Conservation (phyloP, 2,888 invertebrate genomes). For the Ichneumoninae sp. region DNA sequence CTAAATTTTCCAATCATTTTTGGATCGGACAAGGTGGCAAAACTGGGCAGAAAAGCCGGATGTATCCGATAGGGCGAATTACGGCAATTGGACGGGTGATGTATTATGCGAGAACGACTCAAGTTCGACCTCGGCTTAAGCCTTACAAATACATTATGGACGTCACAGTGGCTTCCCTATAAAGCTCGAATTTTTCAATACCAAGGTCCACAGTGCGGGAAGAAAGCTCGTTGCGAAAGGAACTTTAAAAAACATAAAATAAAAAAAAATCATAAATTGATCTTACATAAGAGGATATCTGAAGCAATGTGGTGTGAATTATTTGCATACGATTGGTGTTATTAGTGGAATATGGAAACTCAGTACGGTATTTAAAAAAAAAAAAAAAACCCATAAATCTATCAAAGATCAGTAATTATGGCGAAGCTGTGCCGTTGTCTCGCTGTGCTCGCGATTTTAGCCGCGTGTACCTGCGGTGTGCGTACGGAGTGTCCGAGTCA, state of each 20-base stretch:
- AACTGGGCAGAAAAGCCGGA: no score
- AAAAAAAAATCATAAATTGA: neutral
- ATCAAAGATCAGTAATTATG: conserved; percentile 53
- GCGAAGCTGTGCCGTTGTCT: conserved; percentile 65
- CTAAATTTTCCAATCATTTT: no score
- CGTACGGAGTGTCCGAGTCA: conserved; percentile 76
- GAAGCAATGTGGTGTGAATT: neutral
- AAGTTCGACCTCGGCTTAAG: conserved; percentile 73
- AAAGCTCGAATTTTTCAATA: conserved; percentile 79
- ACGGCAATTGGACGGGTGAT: neutral
- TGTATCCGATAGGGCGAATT: no score
- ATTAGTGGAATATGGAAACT: conserved; percentile 23
- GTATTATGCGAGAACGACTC: conserved; percentile 64
- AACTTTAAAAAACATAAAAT: conserved; percentile 3
- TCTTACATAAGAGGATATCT: neutral
- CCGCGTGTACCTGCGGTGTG: conserved; percentile 80
- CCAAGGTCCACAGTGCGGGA: conserved; percentile 77
- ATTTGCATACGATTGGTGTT: conserved; percentile 16
- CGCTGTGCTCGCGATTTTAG: conserved; percentile 71
- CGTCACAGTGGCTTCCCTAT: conserved; percentile 79
- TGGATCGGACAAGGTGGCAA: no score
- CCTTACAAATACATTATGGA: conserved; percentile 78
- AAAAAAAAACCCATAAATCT: neutral
- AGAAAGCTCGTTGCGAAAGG: conserved; percentile 51
- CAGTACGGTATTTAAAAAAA: conserved; percentile 6